phyloP scores from a whole-genome alignment of 2,797 vertebrate genomes.

The Tolypeutes matacus region DNA sequence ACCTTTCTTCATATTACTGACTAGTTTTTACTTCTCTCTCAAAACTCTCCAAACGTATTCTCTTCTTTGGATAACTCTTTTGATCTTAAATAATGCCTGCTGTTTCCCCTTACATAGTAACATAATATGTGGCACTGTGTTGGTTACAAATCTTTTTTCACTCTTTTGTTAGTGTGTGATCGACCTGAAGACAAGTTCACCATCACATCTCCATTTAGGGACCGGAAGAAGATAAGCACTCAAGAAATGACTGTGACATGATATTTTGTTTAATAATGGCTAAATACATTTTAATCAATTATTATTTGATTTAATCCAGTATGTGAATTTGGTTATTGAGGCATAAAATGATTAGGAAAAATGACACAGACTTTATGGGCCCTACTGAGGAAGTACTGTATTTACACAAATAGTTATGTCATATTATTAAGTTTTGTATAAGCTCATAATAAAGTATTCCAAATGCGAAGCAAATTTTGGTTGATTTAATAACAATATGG shows the following conservation, averaged over 20 bases:
- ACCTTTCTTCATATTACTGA: not conserved
- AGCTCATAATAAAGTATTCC: not conserved
- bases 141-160: not conserved
- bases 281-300: not conserved
- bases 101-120: not conserved
- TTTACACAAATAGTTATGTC: too few relatives aligned
- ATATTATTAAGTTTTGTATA: not conserved
- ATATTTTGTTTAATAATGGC: not conserved
- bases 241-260: not conserved
- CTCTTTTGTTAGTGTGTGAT: not conserved
- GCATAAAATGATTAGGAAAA: not conserved
- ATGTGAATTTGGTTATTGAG: not conserved
- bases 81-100: not conserved
- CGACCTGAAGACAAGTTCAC: too few relatives aligned
- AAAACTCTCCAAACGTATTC: not conserved
- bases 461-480: not conserved
- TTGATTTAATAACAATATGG: not conserved
- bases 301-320: not conserved
- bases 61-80: not conserved
- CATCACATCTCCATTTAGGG: not conserved
- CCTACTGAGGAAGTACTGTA: too few relatives aligned
- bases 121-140: not conserved
- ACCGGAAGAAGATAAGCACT: not conserved
- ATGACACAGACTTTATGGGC: too few relatives aligned
- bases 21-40: not conserved